Base-by-base conservation (phyloP, 2,797 vertebrate species). In the Lacerta viridis region DNA sequence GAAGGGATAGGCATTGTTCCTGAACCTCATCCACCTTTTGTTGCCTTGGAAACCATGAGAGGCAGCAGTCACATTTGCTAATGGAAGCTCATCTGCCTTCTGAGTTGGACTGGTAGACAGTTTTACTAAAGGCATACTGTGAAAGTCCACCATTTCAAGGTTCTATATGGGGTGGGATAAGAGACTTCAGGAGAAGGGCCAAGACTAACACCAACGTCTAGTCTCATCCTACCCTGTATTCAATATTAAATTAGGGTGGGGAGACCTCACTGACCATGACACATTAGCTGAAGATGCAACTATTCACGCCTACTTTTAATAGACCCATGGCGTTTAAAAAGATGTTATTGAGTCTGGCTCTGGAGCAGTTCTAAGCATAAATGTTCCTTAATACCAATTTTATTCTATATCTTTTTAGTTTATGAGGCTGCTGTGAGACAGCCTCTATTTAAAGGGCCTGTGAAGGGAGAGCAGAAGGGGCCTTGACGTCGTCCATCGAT, bases 41-140 rank as follows among this genome's bases (percentile, higher is more conserved):
- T 88, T 80, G 75, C 87, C 87, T 88, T 84, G 55, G 82, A 74
- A 88, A 88, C 76, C 33, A 68, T 27, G 18, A 33, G 39, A 84
- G 18, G 15, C 36, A 83, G 43, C 64, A 71, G 50, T 78, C 46
- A 39, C 41, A 25, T 33, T 61, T 66, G 71, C 87, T 84, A 88
- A 84, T 78, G 18, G 74, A 18, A 84, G 10, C 25, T 71, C 46
- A 17, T n/a, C 66, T 33, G 75, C 9, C 13, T 39, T 59, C 79
- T 81, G 8, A 25, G 27, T 72, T 3, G 72, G 33, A 20, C 33
- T 69, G 75, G 64, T 7, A 46, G 39, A 36, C 41, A n/a, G 27
- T 84, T 69, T 88, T 55, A 78, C 50, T 39, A 69, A 71, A 71
- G 46, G 46, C 10, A 33, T 3, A 41, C 4, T 50, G 43, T 77